Base-by-base conservation (phyloP, 2,797 vertebrate genomes). In the Lutjanus argentimaculatus region DNA sequence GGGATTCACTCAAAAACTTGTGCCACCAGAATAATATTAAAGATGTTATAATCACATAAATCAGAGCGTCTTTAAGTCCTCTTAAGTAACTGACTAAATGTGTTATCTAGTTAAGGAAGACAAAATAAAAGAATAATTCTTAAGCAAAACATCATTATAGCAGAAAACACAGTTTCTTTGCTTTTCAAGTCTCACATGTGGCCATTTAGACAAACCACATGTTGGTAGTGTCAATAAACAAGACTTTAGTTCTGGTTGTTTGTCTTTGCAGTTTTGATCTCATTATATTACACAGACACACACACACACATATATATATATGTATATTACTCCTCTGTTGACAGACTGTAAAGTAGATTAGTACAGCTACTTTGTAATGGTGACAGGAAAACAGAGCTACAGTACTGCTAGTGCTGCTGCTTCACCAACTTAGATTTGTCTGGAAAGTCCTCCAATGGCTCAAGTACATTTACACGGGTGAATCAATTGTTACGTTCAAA, bases 401-500 rank as follows among this genome's bases (percentile, higher is more conserved):
- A n/a, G n/a, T n/a, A n/a, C 51, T 45, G 40, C 48, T 22, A 67
- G 53, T 17, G 17, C 40, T 51, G 57, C 21, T 57, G 65, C 56
- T 56, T 59, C 16, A 79, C 55, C 36, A 72, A 55, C 61, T 69
- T 40, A 13, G 16, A 55, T 67, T 70, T 53, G 51, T 57, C 72
- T 81, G 59, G 8, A 52, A 81, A 51, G 63, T 75, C 61, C 70
- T 84, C 46, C 14, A 48, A 10, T 42, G 42, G 63, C 49, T 73
- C 62, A 58, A 78, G 49, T 57, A 46, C 48, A 67, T 81, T 74
- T 49, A 62, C 68, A 64, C 45, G 45, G 59, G 63, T 53, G 22
- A 84, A 84, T 72, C 64, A 68, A 74, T 80, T 79, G 53, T 75
- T 72, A 51, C 59, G 43, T 85, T 77, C 66, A 85, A 80, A 81